These are phyloP conservation scores for Zophobas morio DNA, from an alignment of 1,140 invertebrate species.

Conservation along the genomic window DNA sequence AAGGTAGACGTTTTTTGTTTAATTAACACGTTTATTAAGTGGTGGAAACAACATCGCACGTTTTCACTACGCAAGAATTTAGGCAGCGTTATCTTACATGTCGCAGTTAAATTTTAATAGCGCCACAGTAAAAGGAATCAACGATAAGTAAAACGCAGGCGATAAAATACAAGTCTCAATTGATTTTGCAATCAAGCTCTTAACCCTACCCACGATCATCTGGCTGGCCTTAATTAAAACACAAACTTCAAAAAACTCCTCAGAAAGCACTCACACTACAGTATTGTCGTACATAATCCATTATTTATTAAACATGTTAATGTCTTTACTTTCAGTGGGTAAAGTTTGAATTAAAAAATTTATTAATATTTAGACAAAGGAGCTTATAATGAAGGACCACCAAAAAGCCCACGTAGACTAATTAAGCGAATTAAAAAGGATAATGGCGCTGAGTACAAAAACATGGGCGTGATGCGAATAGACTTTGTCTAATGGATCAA, in stretches of 20 bases:
- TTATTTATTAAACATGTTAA: too few relatives aligned
- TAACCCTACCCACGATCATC: conserved; percentile 14
- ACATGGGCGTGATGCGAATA: conserved; percentile 54
- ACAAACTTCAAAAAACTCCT: background rate
- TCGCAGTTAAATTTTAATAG: background rate
- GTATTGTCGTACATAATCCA: too few relatives aligned
- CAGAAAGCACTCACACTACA: conserved; percentile 1
- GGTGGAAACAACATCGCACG: too few relatives aligned
- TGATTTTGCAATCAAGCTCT: conserved; percentile 47
- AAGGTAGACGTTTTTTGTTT: too few relatives aligned
- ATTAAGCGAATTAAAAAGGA: conserved; percentile 58
- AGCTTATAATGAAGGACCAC: conserved; percentile 4
- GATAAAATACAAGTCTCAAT: conserved; percentile 42
- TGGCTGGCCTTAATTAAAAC: conserved; percentile 43
- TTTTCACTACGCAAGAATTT: too few relatives aligned
- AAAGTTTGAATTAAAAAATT: background rate
- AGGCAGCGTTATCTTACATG: too few relatives aligned
- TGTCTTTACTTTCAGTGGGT: too few relatives aligned
- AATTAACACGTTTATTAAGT: too few relatives aligned
- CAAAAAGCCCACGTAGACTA: conserved; percentile 42
- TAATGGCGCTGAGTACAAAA: conserved; percentile 50
- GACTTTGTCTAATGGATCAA: conserved; percentile 51
- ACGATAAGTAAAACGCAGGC: conserved; percentile 24
- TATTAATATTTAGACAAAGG: conserved; percentile 29
- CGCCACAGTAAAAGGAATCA: background rate